Conservation (phyloP, 1,140 invertebrate species). For the Drosophila lacteicornis region DNA sequence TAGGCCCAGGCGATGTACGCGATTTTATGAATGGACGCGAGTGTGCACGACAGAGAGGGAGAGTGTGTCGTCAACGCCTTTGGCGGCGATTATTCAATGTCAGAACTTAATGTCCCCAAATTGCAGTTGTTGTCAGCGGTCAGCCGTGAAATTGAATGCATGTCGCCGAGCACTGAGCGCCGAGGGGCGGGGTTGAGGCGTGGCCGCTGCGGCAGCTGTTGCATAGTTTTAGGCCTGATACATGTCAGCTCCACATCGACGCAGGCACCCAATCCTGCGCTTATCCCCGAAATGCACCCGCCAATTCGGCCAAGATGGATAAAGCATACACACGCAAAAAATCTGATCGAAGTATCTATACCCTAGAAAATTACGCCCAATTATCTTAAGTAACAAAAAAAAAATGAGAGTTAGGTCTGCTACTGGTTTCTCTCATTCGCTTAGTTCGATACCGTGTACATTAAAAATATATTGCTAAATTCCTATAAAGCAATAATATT, state of each 20-base stretch:
- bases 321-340: neutral
- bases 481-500: too few relatives aligned
- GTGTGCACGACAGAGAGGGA: conserved; percentile 1
- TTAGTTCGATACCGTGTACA: too few relatives aligned
- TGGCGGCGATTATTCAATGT: conserved; percentile 78
- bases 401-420: too few relatives aligned
- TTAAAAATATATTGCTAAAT: too few relatives aligned
- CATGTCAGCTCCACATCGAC: conserved; percentile 15
- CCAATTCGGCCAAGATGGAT: conserved; percentile 43
- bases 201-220: conserved; percentile 51
- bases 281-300: conserved; percentile 57
- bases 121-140: conserved; percentile 76
- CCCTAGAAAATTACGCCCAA: neutral
- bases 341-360: neutral
- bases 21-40: conserved; percentile 56
- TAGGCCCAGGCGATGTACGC: conserved; percentile 65
- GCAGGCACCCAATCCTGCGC: conserved; percentile 25
- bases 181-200: neutral
- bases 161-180: conserved; percentile 18
- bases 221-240: conserved; percentile 71
- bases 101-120: conserved; percentile 79
- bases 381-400: too few relatives aligned
- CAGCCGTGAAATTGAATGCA: conserved; percentile 79
- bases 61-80: conserved; percentile 71
- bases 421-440: too few relatives aligned